Evolutionary conservation across 2,113 vertebrate genomes (phyloP), one percentile per base, ranked within the genome.

Genomic region (Cyprinodon variegatus): DNA sequence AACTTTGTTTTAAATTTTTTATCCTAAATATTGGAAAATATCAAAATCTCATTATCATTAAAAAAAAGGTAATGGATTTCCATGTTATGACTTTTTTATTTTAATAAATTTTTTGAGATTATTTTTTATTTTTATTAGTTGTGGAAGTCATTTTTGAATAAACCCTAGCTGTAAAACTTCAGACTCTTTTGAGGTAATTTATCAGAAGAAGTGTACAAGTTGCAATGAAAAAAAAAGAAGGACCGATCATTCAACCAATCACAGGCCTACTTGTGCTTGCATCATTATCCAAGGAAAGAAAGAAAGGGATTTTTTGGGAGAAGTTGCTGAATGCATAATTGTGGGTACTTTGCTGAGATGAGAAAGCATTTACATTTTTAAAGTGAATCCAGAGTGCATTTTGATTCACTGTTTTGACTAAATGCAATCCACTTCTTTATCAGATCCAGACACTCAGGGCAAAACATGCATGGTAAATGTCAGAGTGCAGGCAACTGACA

Each of bases 371-470:
- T 6, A 5, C 46, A 73, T 79, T 48, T 62, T 0, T 3, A 45
- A 39, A 38, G 53, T 37, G 29, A 68, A 53, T 72, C 65, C 10
- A n/a, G 10, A 73, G 59, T 50, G 67, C 70, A 53, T 78, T 66
- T 78, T 50, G 75, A 83, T 67, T 72, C 53, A 12, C 15, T 36
- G 17, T 77, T 73, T 46, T 62, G 48, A 48, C 65, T 40, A 6
- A 74, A 70, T 46, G 8, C 66, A 68, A 79, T 77, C 63, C 65
- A 48, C 45, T 1, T 43, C 1, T 59, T 61, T 53, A 64, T 79
- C 75, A 69, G 66, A 69, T 69, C 45, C 11, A 60, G 75, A 78
- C 62, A 38, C 64, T 74, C 11, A 20, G 63, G 59, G 65, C 36
- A 60, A 29, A 48, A 37, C 50, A 57, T 62, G 70, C 65, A 59